Percentiles rank a stretch among this genome's conserved stretches.
These are phyloP conservation scores for Amblyjoppa proteus DNA, from an alignment of 2,888 invertebrate genomes.

Conservation along the genomic window DNA sequence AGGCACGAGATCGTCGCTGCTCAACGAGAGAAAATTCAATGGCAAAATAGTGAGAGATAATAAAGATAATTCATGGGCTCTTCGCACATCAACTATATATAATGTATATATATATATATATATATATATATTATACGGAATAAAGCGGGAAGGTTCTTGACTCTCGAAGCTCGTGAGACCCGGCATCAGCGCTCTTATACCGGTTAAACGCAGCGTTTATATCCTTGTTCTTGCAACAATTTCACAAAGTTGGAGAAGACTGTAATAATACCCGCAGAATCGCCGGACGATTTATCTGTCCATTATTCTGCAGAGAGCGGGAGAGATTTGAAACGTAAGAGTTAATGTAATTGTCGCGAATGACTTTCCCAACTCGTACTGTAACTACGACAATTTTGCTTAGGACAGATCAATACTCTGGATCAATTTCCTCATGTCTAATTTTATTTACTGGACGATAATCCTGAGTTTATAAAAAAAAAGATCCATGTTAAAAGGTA, in stretches of 20 bases:
- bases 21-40: constrained; percentile 34
- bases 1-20: constrained; percentile 6
- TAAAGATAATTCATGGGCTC: constrained; percentile 49
- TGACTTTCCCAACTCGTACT: constrained; percentile 27
- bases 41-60: constrained; percentile 44
- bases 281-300: constrained; percentile 15
- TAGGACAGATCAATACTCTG: not conserved
- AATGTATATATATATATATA: constrained; percentile 32
- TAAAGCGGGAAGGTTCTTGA: constrained; percentile 18
- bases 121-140: not conserved
- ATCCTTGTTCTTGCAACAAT: constrained; percentile 50
- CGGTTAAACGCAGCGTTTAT: constrained; percentile 50
- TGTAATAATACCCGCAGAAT: constrained; percentile 40
- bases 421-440: constrained; percentile 18
- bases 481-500: no score
- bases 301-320: constrained; percentile 17
- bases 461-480: not conserved
- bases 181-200: constrained; percentile 3
- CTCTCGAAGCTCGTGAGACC: constrained; percentile 23
- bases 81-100: constrained; percentile 30
- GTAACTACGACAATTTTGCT: not conserved
- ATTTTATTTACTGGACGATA: constrained; percentile 21
- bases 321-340: constrained; percentile 32
- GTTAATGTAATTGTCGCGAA: constrained; percentile 41
- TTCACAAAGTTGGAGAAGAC: constrained; percentile 32